Evolutionary conservation across 2,113 vertebrate genomes (phyloP).

Genomic region (Meleagris gallopavo): DNA sequence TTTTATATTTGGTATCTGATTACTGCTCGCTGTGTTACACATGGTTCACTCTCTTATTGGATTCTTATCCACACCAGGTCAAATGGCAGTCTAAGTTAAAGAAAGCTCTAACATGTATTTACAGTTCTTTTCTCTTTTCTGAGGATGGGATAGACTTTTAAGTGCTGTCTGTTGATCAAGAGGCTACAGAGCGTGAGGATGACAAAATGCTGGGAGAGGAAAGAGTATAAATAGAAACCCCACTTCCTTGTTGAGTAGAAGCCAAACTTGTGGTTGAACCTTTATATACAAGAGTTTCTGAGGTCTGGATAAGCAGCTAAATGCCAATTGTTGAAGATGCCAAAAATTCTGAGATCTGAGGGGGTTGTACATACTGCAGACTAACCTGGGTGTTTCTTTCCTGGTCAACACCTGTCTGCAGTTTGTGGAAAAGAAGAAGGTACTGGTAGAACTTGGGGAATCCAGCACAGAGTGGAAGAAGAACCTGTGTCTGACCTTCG

Average conservation of each 20-base stretch:
- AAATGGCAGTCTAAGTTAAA: background rate
- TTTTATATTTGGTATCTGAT: background rate
- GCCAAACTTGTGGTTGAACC: constrained; percentile 53
- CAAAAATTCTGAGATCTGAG: background rate
- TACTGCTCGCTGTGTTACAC: background rate
- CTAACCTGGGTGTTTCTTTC: background rate
- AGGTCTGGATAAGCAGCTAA: constrained; percentile 20
- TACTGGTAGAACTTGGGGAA: background rate
- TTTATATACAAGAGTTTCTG: background rate
- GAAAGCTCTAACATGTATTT: background rate
- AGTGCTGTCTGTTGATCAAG: constrained; percentile 28
- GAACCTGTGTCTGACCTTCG: background rate
- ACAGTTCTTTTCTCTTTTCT: constrained; percentile 14
- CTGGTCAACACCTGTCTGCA: background rate
- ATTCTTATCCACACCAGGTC: background rate
- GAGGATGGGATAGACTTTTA: background rate
- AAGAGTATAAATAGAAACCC: constrained; percentile 69
- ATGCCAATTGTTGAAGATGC: background rate
- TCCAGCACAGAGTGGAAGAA: constrained; percentile 6
- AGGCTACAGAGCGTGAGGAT: constrained; percentile 16
- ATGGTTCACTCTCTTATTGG: background rate
- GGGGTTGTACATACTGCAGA: background rate
- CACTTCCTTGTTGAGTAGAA: constrained; percentile 64
- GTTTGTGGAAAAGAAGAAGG: constrained; percentile 2
- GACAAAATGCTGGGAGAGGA: constrained; percentile 63